Percentiles rank a stretch among this genome's conserved stretches.
Evolutionary conservation across 2,113 vertebrate species (phyloP).

Genomic region (Hiodon tergisus): DNA sequence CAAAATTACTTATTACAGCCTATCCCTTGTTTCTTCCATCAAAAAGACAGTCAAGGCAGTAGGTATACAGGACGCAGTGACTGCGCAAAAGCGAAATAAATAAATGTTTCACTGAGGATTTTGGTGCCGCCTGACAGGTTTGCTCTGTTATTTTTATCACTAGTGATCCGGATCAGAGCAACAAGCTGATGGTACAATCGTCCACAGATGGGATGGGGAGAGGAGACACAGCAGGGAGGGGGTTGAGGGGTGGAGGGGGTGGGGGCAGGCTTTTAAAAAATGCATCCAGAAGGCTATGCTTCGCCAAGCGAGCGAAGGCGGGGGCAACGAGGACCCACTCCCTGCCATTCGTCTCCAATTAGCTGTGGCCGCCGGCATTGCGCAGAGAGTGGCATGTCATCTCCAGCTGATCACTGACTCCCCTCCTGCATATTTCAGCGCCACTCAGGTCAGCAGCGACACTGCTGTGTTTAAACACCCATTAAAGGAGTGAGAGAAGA

Average conservation of each 20-base stretch:
- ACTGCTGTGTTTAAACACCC: slow-evolving; percentile 14
- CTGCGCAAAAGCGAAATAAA: neutral
- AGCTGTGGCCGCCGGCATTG: neutral
- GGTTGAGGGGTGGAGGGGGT: neutral
- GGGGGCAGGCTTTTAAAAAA: neutral
- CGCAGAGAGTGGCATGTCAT: slow-evolving; percentile 32
- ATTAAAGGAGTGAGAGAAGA: slow-evolving; percentile 7
- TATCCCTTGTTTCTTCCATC: neutral
- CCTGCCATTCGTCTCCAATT: slow-evolving; percentile 12
- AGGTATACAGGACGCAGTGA: neutral
- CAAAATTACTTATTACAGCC: slow-evolving; percentile 6
- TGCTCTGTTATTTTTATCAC: neutral
- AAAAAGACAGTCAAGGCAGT: neutral
- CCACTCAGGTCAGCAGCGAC: slow-evolving; percentile 4
- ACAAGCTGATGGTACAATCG: neutral
- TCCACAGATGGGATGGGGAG: neutral
- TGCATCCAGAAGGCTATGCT: neutral
- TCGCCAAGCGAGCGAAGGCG: neutral
- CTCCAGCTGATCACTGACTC: slow-evolving; percentile 14
- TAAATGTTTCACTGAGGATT: neutral
- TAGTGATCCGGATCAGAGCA: neutral
- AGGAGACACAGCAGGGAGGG: neutral
- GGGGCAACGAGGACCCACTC: neutral
- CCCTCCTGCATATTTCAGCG: slow-evolving; percentile 26
- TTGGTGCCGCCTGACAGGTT: neutral